A percentile compares a stretch with the other conserved stretches of the same genome.
phyloP scores from a whole-genome alignment of 2,797 vertebrate genomes.

The Sorex maritimensis region DNA sequence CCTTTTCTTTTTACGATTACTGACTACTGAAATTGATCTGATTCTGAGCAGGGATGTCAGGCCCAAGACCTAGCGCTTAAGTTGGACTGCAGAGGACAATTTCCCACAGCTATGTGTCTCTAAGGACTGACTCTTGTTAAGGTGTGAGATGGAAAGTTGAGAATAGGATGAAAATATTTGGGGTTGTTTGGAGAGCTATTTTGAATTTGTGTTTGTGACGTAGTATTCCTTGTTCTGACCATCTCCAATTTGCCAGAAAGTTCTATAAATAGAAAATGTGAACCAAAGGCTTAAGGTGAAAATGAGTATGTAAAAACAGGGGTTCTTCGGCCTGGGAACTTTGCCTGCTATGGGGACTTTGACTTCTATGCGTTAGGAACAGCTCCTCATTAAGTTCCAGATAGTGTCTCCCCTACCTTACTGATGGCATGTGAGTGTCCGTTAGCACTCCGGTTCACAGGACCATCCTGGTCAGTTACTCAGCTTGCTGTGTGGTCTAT shows the following conservation, averaged over 20 bases:
- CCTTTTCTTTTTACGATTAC: background rate
- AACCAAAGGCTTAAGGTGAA: slow-evolving; percentile 66
- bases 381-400: slow-evolving; percentile 60
- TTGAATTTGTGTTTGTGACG: slow-evolving; percentile 62
- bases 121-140: slow-evolving; percentile 62
- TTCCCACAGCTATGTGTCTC: slow-evolving; percentile 27
- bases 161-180: slow-evolving; percentile 71
- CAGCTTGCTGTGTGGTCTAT: slow-evolving; percentile 60
- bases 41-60: slow-evolving; percentile 27
- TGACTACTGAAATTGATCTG: slow-evolving; percentile 28
- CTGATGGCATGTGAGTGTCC: slow-evolving; percentile 59
- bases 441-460: slow-evolving; percentile 67
- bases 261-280: slow-evolving; percentile 71
- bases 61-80: slow-evolving; percentile 32
- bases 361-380: background rate
- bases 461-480: slow-evolving; percentile 60
- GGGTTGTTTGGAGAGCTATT: slow-evolving; percentile 72
- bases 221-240: slow-evolving; percentile 73
- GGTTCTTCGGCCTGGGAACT: background rate
- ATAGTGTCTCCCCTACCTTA: slow-evolving; percentile 59
- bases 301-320: background rate
- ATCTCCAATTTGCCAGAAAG: slow-evolving; percentile 73
- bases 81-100: background rate
- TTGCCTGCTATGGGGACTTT: slow-evolving; percentile 2
- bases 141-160: slow-evolving; percentile 76